These are phyloP conservation scores for Chanos chanos DNA, from an alignment of 2,797 vertebrate genomes.

Conservation along the genomic window DNA sequence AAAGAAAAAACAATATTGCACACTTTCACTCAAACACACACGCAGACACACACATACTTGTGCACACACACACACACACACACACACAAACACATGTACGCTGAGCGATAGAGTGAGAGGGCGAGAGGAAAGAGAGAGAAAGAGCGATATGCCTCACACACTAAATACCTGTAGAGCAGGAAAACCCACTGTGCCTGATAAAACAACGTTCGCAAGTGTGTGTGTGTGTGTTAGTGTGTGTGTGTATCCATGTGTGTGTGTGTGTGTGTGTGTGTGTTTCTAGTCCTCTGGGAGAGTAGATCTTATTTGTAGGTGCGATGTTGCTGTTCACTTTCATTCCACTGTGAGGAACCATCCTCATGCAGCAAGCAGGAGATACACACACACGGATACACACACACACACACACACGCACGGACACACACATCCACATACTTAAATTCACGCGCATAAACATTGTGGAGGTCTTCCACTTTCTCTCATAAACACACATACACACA, in stretches of 20 bases:
- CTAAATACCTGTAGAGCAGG: constrained; percentile 41
- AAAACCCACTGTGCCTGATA: constrained; percentile 2
- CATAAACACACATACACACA: neutral
- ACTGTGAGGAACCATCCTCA: constrained; percentile 25
- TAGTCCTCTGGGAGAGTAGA: constrained; percentile 56
- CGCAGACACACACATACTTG: constrained; percentile 41
- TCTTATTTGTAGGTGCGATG: constrained; percentile 66
- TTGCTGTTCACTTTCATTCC: constrained; percentile 58
- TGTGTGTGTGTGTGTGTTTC: neutral
- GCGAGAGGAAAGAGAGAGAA: constrained; percentile 45
- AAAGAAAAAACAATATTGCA: constrained; percentile 32
- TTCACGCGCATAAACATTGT: constrained; percentile 7
- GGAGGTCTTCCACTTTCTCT: neutral
- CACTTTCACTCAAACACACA: constrained; percentile 22
- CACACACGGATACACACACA: neutral
- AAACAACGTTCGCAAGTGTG: constrained; percentile 33
- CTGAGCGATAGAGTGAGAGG: constrained; percentile 24
- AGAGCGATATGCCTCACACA: constrained; percentile 36
- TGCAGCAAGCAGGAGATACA: constrained; percentile 29
- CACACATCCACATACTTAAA: constrained; percentile 9
- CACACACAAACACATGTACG: neutral
- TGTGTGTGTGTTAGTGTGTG: constrained; percentile 3
- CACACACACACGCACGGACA: constrained; percentile 12
- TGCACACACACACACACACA: constrained; percentile 3
- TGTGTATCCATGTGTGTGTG: neutral